Evolutionary conservation across 2,113 vertebrate genomes (phyloP), one percentile per base, ranked within the genome.

Genomic region (Panthera uncia): DNA sequence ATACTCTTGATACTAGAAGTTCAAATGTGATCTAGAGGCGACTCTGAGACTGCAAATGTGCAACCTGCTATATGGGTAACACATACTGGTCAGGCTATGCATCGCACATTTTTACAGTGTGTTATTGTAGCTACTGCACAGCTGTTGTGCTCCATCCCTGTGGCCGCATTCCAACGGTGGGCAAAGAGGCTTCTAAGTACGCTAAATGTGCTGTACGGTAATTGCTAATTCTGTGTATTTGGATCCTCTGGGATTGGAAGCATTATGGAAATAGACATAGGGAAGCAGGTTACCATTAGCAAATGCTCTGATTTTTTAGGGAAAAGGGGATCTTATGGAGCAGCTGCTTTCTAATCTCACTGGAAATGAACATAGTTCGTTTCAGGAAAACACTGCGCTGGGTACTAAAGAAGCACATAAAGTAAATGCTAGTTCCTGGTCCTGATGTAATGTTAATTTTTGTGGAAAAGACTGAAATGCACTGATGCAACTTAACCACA

Each of bases 221-320:
- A 97, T 96, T 95, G 93, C 88, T 94, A 95, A 96, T 92, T 97
- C 83, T 57, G 94, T 84, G 38, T 63, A 63, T 94, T 52, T 92
- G 65, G 27, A 79, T 90, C 80, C 81, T 87, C 52, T 89, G 65
- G 90, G 93, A 50, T 41, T 83, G 15, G 10, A 90, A 66, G n/a
- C 65, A 74, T 94, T 97, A 74, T 10, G n/a, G 71, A 96, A 92
- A 97, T 69, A 97, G 76, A 95, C 81, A 89, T 3, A 71, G 21
- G 55, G 71, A 89, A 93, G n/a, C 89, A 91, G 81, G 19, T 96
- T 96, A 65, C 71, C 16, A 78, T 50, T 48, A 93, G 80, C 57
- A 84, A 95, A 91, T 88, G 83, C 38, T 96, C 74, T 73, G 31
- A 76, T 71, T 91, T 92, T 83, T 87, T 23, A 78, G 73, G 84